Base-by-base conservation (phyloP, 2,888 invertebrate species). In the Megalurothrips usitatus region DNA sequence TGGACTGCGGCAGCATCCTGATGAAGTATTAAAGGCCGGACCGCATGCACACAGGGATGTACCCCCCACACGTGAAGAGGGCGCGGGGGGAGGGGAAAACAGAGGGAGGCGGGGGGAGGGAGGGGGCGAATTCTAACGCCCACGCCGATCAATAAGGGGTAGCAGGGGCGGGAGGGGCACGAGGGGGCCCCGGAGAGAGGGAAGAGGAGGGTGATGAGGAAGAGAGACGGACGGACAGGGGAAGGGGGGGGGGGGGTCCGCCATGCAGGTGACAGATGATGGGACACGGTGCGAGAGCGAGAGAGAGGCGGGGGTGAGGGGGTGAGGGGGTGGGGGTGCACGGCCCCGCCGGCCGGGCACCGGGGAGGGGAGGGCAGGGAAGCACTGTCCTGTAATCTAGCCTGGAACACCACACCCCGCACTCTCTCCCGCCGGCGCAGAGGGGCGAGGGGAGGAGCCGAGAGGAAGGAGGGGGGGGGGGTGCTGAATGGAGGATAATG, bases 61-160 rank as follows among this genome's bases (percentile, higher is more conserved):
- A 58, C 14, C 52, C n/a, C 52, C 68, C 23, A 23, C 68, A 75
- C 68, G 68, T 9, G n/a, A 75, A 26, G 68, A 26, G 26, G 26
- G 68, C 9, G 68, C 68, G 11, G 68, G 68, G 68, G 63, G 63
- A 9, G 23, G 68, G 23, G 6, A 43, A 43, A 43, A 43, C 34
- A 43, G 34, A 2, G 68, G 8, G 63, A 1, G 68, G 12, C 11
- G 68, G 68, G 68, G 23, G 23, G 68, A 23, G 9, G 68, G 68
- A 23, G 68, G 68, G 11, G 23, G 68, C 23, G 23, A 23, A 11
- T 75, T 75, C 68, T 75, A 75, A 75, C 68, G 23, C 23, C 68
- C 68, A n/a, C 23, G 68, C 26, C 68, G 68, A 75, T 75, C 68
- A 75, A 75, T 75, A 75, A 75, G 68, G 68, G 68, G n/a, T 23